phyloP scores from a whole-genome alignment of 1,140 invertebrate genomes.

The Epicauta chinensis region DNA sequence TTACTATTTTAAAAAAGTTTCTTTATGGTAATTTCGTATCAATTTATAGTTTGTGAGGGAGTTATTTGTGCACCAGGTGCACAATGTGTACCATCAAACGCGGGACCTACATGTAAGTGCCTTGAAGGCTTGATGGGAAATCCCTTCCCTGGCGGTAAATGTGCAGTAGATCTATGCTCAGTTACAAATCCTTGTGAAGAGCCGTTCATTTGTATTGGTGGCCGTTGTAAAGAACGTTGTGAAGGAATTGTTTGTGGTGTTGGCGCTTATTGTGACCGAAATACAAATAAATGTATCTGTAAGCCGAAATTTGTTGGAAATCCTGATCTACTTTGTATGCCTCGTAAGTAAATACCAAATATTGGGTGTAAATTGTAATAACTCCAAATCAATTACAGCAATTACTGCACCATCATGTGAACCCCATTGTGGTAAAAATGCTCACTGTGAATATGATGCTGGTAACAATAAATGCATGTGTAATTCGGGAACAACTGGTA shows the following conservation, averaged over 20 bases:
- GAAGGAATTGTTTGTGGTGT: slow-evolving; percentile 77
- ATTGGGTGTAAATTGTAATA: too few relatives aligned
- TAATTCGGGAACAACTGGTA: slow-evolving; percentile 74
- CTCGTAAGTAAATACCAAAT: slow-evolving; percentile 76
- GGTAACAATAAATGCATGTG: slow-evolving; percentile 72
- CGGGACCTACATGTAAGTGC: slow-evolving; percentile 83
- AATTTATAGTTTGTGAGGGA: slow-evolving; percentile 63
- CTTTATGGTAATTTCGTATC: slow-evolving; percentile 13
- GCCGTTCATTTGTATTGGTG: slow-evolving; percentile 74
- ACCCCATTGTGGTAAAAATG: slow-evolving; percentile 73
- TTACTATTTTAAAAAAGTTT: not conserved
- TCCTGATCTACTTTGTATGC: slow-evolving; percentile 82
- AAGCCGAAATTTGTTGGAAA: slow-evolving; percentile 83
- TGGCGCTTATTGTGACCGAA: slow-evolving; percentile 72
- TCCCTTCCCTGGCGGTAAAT: slow-evolving; percentile 82
- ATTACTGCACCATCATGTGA: slow-evolving; percentile 68
- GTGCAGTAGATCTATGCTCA: slow-evolving; percentile 73
- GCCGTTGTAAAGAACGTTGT: slow-evolving; percentile 77
- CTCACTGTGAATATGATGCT: slow-evolving; percentile 78
- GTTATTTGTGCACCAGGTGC: slow-evolving; percentile 76
- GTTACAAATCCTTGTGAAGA: slow-evolving; percentile 65
- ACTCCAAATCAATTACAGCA: slow-evolving; percentile 50
- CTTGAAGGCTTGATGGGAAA: slow-evolving; percentile 79
- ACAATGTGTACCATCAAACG: slow-evolving; percentile 77
- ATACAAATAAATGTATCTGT: slow-evolving; percentile 77